Percentiles rank a stretch among this genome's conserved stretches.
phyloP scores from a whole-genome alignment of 2,113 vertebrate species.

The Onychostoma macrolepis region DNA sequence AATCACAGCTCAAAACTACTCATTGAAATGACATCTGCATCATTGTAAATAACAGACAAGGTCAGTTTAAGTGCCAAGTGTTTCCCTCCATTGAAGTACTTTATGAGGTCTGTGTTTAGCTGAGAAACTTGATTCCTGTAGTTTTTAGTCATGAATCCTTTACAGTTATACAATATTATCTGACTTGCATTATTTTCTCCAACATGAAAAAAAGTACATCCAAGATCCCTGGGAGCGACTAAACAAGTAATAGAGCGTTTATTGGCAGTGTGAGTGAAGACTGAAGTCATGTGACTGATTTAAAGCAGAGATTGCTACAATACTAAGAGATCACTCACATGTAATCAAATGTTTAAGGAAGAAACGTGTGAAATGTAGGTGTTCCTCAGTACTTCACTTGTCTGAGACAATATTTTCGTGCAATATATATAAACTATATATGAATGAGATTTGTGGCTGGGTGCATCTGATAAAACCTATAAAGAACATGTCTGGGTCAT shows the following conservation, averaged over 20 bases:
- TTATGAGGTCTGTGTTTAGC: neutral
- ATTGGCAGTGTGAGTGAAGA: neutral
- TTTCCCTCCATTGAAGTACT: neutral
- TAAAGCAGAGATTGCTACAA: neutral
- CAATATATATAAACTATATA: neutral
- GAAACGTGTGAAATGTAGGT: neutral
- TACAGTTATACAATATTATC: neutral
- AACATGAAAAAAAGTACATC: neutral
- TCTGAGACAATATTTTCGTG: neutral
- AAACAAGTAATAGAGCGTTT: neutral
- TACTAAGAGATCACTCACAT: neutral
- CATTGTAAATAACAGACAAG: neutral
- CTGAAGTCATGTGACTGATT: neutral
- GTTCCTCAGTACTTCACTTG: neutral
- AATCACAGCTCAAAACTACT: constrained; percentile 25
- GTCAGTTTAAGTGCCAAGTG: neutral
- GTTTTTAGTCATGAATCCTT: neutral
- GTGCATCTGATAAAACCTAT: neutral
- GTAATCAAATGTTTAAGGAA: neutral
- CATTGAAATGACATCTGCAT: constrained; percentile 12
- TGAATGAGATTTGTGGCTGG: neutral
- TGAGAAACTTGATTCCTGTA: neutral
- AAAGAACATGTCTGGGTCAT: neutral
- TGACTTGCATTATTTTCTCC: neutral
- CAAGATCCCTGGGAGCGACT: constrained; percentile 16